phyloP scores from a whole-genome alignment of 2,797 vertebrate genomes.

The Brachyalestes nurse region DNA sequence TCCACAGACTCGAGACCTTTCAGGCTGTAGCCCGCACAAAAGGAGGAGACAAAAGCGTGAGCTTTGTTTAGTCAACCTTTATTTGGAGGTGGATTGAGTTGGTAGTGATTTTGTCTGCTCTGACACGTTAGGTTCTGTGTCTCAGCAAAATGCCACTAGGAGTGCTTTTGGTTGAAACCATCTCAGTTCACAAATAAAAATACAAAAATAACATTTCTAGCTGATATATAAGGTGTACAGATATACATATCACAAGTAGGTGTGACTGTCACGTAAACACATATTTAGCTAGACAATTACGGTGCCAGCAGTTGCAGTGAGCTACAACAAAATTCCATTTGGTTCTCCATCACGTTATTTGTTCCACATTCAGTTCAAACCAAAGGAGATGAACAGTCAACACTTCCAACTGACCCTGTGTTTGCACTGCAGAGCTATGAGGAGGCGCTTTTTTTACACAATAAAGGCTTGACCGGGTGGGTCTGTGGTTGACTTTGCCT shows the following conservation, averaged over 20 bases:
- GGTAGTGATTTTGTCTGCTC: neutral
- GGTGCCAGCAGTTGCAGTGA: neutral
- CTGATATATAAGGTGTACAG: constrained; percentile 13
- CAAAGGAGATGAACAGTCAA: neutral
- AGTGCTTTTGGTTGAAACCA: neutral
- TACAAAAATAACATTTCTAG: constrained; percentile 49
- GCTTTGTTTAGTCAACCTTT: constrained; percentile 46
- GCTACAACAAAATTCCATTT: constrained; percentile 21
- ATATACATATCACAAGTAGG: constrained; percentile 10
- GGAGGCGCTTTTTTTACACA: neutral
- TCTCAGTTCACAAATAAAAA: constrained; percentile 33
- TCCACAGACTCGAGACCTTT: neutral
- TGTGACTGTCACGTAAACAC: constrained; percentile 12
- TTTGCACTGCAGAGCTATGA: neutral
- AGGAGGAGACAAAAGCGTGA: constrained; percentile 18
- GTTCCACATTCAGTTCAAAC: constrained; percentile 1
- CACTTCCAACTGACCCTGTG: neutral
- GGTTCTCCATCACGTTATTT: constrained; percentile 8
- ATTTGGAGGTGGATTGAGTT: constrained; percentile 35
- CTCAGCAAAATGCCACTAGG: constrained; percentile 13
- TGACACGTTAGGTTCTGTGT: neutral
- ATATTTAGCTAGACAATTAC: neutral
- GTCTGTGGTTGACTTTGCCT: constrained; percentile 61
- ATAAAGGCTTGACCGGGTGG: constrained; percentile 54
- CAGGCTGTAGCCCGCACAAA: neutral